Percentiles rank a stretch among this genome's conserved stretches.
Conservation (phyloP, 2,113 vertebrate genomes). For the Dolichotis patagonum region DNA sequence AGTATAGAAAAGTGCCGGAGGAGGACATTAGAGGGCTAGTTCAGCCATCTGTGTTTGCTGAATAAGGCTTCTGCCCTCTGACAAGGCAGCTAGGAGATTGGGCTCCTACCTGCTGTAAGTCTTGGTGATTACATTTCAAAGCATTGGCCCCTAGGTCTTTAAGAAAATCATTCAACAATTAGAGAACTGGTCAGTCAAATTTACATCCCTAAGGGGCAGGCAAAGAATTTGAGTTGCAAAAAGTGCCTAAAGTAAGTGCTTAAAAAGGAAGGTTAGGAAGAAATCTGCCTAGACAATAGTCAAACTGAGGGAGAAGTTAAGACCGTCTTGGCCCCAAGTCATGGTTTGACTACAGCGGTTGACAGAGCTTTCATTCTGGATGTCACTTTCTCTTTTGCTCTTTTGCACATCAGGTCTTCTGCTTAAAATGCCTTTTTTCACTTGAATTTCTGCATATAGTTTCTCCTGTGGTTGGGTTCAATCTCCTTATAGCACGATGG, state of each 20-base stretch:
- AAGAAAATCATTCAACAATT: background rate
- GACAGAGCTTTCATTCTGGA: background rate
- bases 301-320: background rate
- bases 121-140: background rate
- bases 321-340: background rate
- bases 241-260: background rate
- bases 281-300: background rate
- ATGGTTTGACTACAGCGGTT: background rate
- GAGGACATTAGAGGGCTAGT: background rate
- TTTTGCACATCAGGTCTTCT: background rate
- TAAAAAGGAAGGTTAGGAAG: background rate
- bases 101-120: background rate
- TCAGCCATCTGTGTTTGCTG: background rate
- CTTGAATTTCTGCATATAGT: background rate
- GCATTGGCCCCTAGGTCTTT: background rate
- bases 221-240: background rate
- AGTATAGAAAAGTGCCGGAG: background rate
- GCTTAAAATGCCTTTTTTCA: background rate
- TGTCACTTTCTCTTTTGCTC: background rate
- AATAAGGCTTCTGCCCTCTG: background rate
- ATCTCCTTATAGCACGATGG: background rate
- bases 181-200: background rate
- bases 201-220: background rate
- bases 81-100: background rate
- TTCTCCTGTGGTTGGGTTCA: background rate